These are phyloP conservation scores for Nyctalus aviator DNA, from an alignment of 2,797 vertebrate genomes.

Conservation along the genomic window DNA sequence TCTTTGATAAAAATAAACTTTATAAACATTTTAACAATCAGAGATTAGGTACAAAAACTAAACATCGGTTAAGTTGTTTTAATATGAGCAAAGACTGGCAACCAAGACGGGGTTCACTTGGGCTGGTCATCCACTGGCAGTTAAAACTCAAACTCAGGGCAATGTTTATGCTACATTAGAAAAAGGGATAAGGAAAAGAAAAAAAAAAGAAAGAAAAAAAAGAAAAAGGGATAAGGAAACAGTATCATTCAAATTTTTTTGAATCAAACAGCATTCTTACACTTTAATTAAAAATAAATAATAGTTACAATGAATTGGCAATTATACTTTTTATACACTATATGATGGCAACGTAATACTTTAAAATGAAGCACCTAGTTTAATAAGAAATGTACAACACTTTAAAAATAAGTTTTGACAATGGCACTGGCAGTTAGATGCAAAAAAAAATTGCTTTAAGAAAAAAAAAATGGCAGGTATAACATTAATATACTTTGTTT, in stretches of 20 bases:
- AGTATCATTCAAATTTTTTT: slow-evolving; percentile 85
- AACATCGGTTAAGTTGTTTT: slow-evolving; percentile 93
- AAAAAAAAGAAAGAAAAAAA: no score
- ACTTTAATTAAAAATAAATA: slow-evolving; percentile 91
- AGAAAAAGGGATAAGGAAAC: slow-evolving; percentile 84
- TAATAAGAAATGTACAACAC: slow-evolving; percentile 88
- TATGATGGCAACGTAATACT: slow-evolving; percentile 91
- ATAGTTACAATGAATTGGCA: slow-evolving; percentile 91
- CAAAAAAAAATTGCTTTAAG: slow-evolving; percentile 85
- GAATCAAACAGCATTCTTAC: slow-evolving; percentile 88
- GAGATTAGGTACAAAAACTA: slow-evolving; percentile 99
- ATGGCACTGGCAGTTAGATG: slow-evolving; percentile 91
- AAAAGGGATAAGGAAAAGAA: slow-evolving; percentile 83
- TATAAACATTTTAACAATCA: slow-evolving; percentile 99
- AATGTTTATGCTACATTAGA: slow-evolving; percentile 86
- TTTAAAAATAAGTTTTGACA: slow-evolving; percentile 86
- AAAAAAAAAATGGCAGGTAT: slow-evolving; percentile 87
- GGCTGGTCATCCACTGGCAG: slow-evolving; percentile 87
- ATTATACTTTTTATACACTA: slow-evolving; percentile 89
- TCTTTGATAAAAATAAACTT: slow-evolving; percentile 99
- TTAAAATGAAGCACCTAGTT: slow-evolving; percentile 89
- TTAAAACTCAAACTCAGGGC: slow-evolving; percentile 86
- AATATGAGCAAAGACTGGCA: slow-evolving; percentile 86
- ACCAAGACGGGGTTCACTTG: slow-evolving; percentile 80
- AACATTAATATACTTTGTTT: slow-evolving; percentile 86